Conservation (phyloP, 2,888 invertebrate species). For the Callyntrura sp. region DNA sequence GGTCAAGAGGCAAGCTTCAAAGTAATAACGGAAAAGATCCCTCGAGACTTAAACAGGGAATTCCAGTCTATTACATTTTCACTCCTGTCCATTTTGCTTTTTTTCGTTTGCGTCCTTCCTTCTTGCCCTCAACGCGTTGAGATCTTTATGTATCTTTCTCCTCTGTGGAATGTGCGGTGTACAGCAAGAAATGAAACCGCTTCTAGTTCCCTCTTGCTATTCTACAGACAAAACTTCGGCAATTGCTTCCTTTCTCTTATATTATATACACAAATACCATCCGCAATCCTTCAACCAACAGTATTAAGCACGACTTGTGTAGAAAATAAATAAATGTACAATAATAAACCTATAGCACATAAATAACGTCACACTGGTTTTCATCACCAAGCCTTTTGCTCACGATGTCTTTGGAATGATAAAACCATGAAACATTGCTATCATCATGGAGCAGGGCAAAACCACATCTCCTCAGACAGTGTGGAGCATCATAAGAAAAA, state of each 20-base stretch:
- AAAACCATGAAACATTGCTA: too few species aligned
- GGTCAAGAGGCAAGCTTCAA: slow-evolving; percentile 58
- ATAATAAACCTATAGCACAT: too few species aligned
- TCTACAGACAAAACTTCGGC: too few species aligned
- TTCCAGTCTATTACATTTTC: slow-evolving; percentile 72
- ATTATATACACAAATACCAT: slow-evolving; percentile 7
- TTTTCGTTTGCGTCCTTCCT: too few species aligned
- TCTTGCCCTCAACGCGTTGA: not conserved
- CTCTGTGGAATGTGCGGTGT: not conserved
- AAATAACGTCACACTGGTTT: too few species aligned
- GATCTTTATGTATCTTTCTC: not conserved
- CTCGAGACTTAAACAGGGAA: slow-evolving; percentile 58
- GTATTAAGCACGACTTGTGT: not conserved
- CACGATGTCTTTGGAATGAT: too few species aligned
- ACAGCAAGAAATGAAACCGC: too few species aligned
- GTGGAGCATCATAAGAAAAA: slow-evolving; percentile 6
- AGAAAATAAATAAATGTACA: not conserved
- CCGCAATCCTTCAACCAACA: not conserved
- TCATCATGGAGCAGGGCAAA: too few species aligned
- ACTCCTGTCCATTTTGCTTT: slow-evolving; percentile 56
- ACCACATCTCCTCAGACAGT: too few species aligned
- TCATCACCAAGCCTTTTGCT: too few species aligned
- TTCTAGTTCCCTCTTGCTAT: too few species aligned
- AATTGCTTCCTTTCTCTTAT: slow-evolving; percentile 6
- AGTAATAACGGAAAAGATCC: slow-evolving; percentile 57